Conservation (phyloP, 2,797 vertebrate species). For the Poecilia picta region DNA sequence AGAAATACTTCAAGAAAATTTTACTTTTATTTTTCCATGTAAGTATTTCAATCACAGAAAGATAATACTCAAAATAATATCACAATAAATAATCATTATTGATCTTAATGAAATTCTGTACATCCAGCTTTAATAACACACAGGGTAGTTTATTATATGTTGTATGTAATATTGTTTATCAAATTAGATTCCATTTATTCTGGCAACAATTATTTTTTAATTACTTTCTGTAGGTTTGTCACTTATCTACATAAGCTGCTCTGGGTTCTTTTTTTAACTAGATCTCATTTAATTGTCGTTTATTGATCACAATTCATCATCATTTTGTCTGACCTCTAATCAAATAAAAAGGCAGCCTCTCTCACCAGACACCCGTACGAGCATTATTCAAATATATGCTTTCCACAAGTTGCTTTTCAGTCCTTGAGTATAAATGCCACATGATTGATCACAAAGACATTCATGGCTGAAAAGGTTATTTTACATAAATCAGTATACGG, state of each 20-base stretch:
- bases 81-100: background rate
- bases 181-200: background rate
- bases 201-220: background rate
- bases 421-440: background rate
- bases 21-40: background rate
- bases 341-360: conserved; percentile 1
- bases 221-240: background rate
- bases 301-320: background rate
- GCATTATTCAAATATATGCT: background rate
- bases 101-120: background rate
- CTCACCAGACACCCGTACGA: background rate
- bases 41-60: background rate
- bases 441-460: background rate
- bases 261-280: background rate
- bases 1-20: background rate
- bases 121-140: background rate
- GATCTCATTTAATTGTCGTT: conserved; percentile 1
- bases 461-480: conserved; percentile 7
- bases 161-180: background rate
- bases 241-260: conserved; percentile 5
- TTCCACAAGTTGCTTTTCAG: background rate
- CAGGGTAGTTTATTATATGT: background rate
- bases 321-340: conserved; percentile 17
- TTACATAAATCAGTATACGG: conserved; percentile 2
- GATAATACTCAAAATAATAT: background rate